These are phyloP conservation scores for Oncorhynchus clarkii DNA, from an alignment of 2,113 vertebrate species.

Conservation along the genomic window DNA sequence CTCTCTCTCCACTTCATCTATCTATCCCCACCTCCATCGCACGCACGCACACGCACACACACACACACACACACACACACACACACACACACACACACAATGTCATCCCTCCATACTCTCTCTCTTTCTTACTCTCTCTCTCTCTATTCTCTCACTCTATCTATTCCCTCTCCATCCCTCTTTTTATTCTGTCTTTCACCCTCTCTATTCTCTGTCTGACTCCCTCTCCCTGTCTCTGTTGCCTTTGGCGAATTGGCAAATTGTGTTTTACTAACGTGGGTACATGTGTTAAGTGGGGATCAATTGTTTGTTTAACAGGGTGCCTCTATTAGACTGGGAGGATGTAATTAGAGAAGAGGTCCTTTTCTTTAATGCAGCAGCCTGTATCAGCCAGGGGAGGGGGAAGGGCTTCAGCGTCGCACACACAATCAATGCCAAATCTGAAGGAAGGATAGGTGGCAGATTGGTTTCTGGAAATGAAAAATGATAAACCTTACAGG, in stretches of 20 bases:
- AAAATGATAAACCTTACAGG: constrained; percentile 69
- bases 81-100: constrained; percentile 25
- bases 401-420: constrained; percentile 32
- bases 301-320: constrained; percentile 82
- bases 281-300: constrained; percentile 80
- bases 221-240: constrained; percentile 57
- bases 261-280: constrained; percentile 82
- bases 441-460: constrained; percentile 63
- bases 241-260: constrained; percentile 89
- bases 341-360: constrained; percentile 80
- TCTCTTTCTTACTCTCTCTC: not conserved
- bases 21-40: not conserved
- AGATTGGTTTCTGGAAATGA: constrained; percentile 71
- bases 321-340: constrained; percentile 79
- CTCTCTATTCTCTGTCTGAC: not conserved
- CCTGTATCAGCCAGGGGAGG: constrained; percentile 34
- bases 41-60: not conserved
- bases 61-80: constrained; percentile 24
- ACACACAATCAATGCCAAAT: constrained; percentile 72
- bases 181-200: not conserved
- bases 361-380: constrained; percentile 67
- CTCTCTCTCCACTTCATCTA: not conserved
- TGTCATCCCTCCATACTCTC: not conserved
- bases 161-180: constrained; percentile 6
- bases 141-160: not conserved